phyloP scores from a whole-genome alignment of 2,797 vertebrate species.

The Onychomys leucogaster region DNA sequence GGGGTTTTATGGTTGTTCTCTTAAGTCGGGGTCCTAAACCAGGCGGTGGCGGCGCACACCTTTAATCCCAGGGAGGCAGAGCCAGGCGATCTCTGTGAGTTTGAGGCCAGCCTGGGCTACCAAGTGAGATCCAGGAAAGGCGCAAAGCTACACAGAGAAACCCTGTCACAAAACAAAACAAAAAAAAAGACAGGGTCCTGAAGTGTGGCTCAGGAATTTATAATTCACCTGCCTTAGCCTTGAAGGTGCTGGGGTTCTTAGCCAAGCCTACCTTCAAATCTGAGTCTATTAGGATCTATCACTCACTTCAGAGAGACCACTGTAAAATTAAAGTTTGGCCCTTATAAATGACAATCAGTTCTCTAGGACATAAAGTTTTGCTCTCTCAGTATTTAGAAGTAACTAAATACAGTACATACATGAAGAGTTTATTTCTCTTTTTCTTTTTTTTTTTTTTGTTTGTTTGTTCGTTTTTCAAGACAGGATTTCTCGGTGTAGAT shows the following conservation, averaged over 20 bases:
- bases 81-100: too few relatives aligned
- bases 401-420: neutral
- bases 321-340: slow-evolving; percentile 27
- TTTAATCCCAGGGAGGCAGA: too few relatives aligned
- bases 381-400: neutral
- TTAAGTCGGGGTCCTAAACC: neutral
- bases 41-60: too few relatives aligned
- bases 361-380: neutral
- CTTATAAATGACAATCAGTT: slow-evolving; percentile 4
- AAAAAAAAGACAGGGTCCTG: neutral
- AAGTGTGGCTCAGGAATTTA: neutral
- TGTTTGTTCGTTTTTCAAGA: neutral
- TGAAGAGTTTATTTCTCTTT: neutral
- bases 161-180: too few relatives aligned
- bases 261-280: neutral
- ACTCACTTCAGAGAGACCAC: neutral
- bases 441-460: neutral
- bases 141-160: too few relatives aligned
- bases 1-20: too few relatives aligned
- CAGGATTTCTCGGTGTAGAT: neutral
- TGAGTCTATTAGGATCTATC: neutral
- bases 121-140: too few relatives aligned
- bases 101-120: too few relatives aligned
- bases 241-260: neutral
- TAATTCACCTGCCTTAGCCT: neutral